phyloP scores from a whole-genome alignment of 30 jellyfish, hydroid and myxozoan species.

The Aurelia aurita region DNA sequence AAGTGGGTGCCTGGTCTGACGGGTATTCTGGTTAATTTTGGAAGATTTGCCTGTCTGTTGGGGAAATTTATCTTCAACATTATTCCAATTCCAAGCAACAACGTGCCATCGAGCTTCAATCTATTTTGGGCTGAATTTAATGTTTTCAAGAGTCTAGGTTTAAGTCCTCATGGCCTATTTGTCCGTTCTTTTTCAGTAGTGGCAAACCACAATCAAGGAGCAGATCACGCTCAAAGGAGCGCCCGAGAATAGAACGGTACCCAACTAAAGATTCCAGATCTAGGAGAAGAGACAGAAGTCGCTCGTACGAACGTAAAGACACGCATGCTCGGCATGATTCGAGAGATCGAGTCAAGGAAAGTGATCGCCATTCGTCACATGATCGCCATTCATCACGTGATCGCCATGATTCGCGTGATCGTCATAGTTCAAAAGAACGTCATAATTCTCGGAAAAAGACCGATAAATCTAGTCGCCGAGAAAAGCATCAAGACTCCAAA shows the following conservation, averaged over 20 bases:
- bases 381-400: background rate
- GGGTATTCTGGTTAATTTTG: too few species aligned
- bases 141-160: too few species aligned
- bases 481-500: constrained; percentile 6
- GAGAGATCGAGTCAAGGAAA: constrained; percentile 5
- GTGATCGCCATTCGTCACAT: constrained; percentile 7
- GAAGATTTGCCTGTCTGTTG: too few species aligned
- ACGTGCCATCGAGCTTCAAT: too few species aligned
- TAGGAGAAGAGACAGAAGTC: constrained; percentile 26
- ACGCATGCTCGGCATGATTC: constrained; percentile 11
- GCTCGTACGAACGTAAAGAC: constrained; percentile 16
- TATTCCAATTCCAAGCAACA: too few species aligned
- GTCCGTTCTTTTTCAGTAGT: background rate
- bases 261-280: background rate
- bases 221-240: background rate
- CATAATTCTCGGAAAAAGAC: constrained; percentile 9
- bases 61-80: too few species aligned
- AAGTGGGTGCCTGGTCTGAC: too few species aligned
- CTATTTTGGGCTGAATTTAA: too few species aligned
- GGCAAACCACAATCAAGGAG: background rate
- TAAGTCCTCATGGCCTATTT: too few species aligned
- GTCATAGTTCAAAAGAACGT: constrained; percentile 6
- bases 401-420: constrained; percentile 19
- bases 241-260: background rate
- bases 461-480: constrained; percentile 11